phyloP scores from a whole-genome alignment of 2,888 invertebrate genomes.

The Rhabditophanes sp. region DNA sequence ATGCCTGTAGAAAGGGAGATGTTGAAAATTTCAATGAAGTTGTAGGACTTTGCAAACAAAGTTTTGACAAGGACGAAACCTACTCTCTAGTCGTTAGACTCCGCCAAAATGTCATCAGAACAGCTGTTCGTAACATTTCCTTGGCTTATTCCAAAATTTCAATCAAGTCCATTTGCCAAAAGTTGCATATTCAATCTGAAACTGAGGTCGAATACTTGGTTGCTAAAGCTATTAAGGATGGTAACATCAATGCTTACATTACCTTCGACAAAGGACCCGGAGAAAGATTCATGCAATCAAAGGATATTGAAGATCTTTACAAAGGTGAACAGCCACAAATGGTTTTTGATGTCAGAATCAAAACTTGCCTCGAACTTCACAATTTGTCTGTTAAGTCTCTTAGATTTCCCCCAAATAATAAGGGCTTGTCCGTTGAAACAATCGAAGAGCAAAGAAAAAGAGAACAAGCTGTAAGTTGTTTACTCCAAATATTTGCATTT shows the following conservation, averaged over 20 bases:
- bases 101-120: conserved; percentile 95
- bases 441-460: conserved; percentile 40
- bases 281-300: conserved; percentile 70
- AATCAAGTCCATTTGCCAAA: conserved; percentile 78
- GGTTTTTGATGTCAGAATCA: conserved; percentile 58
- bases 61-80: conserved; percentile 81
- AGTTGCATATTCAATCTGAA: conserved; percentile 57
- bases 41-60: conserved; percentile 56
- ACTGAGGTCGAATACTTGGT: conserved; percentile 96
- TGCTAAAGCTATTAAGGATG: conserved; percentile 63
- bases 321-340: conserved; percentile 57
- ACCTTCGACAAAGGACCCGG: conserved; percentile 61
- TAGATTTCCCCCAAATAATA: conserved; percentile 95
- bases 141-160: conserved; percentile 88
- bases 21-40: conserved; percentile 82
- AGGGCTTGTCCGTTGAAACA: conserved; percentile 80
- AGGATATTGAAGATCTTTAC: conserved; percentile 90
- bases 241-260: conserved; percentile 89
- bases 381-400: conserved; percentile 96
- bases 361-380: conserved; percentile 84
- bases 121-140: conserved; percentile 68
- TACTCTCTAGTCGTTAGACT: conserved; percentile 84
- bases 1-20: conserved; percentile 80
- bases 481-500: not conserved
- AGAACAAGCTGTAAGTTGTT: conserved; percentile 19